Evolutionary conservation across 2,797 vertebrate species (phyloP), one percentile per base, ranked within the genome.

Genomic region (Triplophysa yarkandensis): DNA sequence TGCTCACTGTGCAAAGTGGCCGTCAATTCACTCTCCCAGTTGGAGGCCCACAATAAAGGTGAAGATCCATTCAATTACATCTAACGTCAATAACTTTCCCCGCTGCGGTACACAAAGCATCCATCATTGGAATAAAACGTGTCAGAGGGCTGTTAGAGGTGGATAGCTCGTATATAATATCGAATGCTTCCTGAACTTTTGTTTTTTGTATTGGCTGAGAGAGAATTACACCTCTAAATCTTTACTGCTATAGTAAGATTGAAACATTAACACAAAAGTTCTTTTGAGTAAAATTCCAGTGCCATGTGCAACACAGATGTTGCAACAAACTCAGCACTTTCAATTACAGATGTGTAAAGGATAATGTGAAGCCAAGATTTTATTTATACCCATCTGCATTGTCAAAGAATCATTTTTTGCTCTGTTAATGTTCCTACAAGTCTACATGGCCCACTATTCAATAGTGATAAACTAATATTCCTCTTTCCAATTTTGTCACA

Each of bases 41-140:
- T 97, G 46, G 95, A 97, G 89, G 95, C 95, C 3, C 95, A 96
- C 87, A 96, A 97, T 89, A 97, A 96, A 95, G 95, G 95, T 96
- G 79, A 61, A 48, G 6, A 60, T 57, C 52, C 4, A 10, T 39
- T 66, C 27, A 17, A 14, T 4, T 10, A 34, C 39, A 23, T 43
- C 71, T 41, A 28, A 55, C 32, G 25, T 64, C 19, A 27, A 25
- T 55, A 74, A 65, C 4, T 36, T 30, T 19, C 2, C 32, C 9
- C 10, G 21, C 69, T 50, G 41, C 48, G 6, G 46, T 30, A 50
- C 57, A 4, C 57, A 39, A 32, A 57, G 28, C 52, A 69, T 32
- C 13, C n/a, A 0, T 67, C 19, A 54, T 32, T 6, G 36, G 25
- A 55, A 52, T 27, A 62, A 52, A 60, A 6, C 13, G 41, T 34